Evolutionary conservation across 2,797 vertebrate genomes (phyloP).

Genomic region (Synanceia verrucosa): DNA sequence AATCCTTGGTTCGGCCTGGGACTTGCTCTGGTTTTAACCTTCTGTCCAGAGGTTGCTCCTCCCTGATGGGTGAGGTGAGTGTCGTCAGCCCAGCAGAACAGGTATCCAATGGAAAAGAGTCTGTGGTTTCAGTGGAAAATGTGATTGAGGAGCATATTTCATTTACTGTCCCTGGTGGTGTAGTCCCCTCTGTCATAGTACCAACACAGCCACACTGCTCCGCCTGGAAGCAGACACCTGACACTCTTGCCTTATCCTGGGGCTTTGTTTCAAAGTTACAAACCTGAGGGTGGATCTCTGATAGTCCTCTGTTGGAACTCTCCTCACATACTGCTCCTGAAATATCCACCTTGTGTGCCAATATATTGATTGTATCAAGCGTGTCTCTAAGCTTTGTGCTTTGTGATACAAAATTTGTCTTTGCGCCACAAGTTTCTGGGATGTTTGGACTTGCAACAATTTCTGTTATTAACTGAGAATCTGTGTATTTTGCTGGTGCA

Average conservation of each 20-base stretch:
- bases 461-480: slow-evolving; percentile 5
- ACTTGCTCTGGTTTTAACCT: slow-evolving; percentile 3
- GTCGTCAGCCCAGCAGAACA: background rate
- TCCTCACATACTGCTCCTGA: slow-evolving; percentile 17
- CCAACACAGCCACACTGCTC: slow-evolving; percentile 27
- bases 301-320: background rate
- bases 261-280: slow-evolving; percentile 25
- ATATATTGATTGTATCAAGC: background rate
- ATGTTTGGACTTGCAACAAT: slow-evolving; percentile 8
- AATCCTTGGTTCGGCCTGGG: slow-evolving; percentile 13
- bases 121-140: slow-evolving; percentile 45
- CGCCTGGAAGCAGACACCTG: slow-evolving; percentile 15
- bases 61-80: background rate
- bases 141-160: slow-evolving; percentile 50
- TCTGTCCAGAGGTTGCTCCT: background rate
- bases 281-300: slow-evolving; percentile 32
- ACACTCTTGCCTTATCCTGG: slow-evolving; percentile 19
- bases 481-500: slow-evolving; percentile 1
- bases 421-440: slow-evolving; percentile 14
- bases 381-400: background rate
- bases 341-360: slow-evolving; percentile 8
- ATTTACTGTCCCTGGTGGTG: slow-evolving; percentile 47
- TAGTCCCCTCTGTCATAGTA: slow-evolving; percentile 17
- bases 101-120: slow-evolving; percentile 14
- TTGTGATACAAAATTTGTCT: background rate